Conservation (phyloP, 1,140 invertebrate genomes). For the Pseudobourletiella spinata region DNA sequence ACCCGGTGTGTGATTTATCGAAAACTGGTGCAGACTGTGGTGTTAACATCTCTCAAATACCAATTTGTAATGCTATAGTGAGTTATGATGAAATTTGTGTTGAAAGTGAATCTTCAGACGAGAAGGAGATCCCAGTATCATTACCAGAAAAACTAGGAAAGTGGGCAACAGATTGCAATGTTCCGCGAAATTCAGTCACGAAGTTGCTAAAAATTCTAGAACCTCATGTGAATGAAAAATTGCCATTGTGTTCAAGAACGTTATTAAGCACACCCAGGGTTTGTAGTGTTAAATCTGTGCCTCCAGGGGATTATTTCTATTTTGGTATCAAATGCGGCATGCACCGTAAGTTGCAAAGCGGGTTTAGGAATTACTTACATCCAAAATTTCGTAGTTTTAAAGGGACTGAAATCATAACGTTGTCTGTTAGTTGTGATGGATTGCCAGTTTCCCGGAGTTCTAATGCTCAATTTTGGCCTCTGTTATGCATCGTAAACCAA, state of each 20-base stretch:
- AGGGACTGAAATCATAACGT: neutral
- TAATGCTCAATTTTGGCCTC: constrained; percentile 33
- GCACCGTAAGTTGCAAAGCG: neutral
- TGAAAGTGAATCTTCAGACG: too few relatives aligned
- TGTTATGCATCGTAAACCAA: constrained; percentile 18
- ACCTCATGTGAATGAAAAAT: neutral
- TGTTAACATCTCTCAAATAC: too few relatives aligned
- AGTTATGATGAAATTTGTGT: too few relatives aligned
- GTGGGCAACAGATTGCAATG: constrained; percentile 13
- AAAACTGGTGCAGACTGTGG: too few relatives aligned
- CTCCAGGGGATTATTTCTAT: constrained; percentile 19
- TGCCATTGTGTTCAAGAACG: constrained; percentile 8
- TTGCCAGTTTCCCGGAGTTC: constrained; percentile 28
- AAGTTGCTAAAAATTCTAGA: constrained; percentile 8
- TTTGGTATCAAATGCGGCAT: constrained; percentile 8
- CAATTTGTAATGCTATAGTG: too few relatives aligned
- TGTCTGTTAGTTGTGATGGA: constrained; percentile 36
- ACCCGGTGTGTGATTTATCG: neutral
- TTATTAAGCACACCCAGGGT: constrained; percentile 20
- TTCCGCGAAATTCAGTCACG: neutral
- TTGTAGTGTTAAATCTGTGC: constrained; percentile 5
- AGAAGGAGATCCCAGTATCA: too few relatives aligned
- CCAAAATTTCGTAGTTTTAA: neutral
- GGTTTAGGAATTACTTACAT: neutral
- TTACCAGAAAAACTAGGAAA: neutral